Evolutionary conservation across 2,113 vertebrate species (phyloP).

Genomic region (Eubucco bourcierii): DNA sequence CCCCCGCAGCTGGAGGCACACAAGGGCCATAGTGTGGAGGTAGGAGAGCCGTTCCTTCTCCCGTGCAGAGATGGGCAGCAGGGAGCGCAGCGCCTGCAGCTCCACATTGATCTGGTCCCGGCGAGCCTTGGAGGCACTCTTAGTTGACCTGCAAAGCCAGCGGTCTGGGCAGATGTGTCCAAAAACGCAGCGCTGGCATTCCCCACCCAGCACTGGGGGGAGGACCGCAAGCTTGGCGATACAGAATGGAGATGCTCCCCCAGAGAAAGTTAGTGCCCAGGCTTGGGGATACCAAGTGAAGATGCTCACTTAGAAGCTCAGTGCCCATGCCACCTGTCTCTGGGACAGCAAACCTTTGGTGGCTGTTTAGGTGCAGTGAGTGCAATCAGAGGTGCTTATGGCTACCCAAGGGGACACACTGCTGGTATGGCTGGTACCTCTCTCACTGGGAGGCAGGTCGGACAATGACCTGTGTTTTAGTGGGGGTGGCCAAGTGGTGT

Average conservation of each 20-base stretch:
- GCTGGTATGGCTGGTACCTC: neutral
- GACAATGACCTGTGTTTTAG: neutral
- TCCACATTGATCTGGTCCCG: constrained; percentile 86
- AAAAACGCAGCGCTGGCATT: neutral
- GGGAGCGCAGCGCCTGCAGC: constrained; percentile 80
- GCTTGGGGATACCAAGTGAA: rapidly evolving
- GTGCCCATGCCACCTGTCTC: neutral
- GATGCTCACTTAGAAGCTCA: neutral
- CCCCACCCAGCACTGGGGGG: rapidly evolving
- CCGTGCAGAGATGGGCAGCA: constrained; percentile 76
- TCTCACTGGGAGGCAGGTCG: neutral
- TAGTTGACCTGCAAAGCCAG: constrained; percentile 83
- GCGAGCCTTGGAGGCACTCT: constrained; percentile 87
- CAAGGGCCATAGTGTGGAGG: constrained; percentile 86
- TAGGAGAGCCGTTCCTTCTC: constrained; percentile 86
- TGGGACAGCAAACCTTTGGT: neutral
- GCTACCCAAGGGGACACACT: rapidly evolving
- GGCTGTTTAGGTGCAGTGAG: neutral
- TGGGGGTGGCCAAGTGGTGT: rapidly evolving
- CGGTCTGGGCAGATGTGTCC: rapidly evolving
- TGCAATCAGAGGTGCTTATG: neutral
- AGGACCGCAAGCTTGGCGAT: rapidly evolving
- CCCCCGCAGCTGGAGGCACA: constrained; percentile 81
- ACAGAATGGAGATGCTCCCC: neutral
- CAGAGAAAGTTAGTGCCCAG: rapidly evolving